These are phyloP conservation scores for Myripristis jacobus DNA, from an alignment of 2,797 vertebrate genomes.

Conservation along the genomic window DNA sequence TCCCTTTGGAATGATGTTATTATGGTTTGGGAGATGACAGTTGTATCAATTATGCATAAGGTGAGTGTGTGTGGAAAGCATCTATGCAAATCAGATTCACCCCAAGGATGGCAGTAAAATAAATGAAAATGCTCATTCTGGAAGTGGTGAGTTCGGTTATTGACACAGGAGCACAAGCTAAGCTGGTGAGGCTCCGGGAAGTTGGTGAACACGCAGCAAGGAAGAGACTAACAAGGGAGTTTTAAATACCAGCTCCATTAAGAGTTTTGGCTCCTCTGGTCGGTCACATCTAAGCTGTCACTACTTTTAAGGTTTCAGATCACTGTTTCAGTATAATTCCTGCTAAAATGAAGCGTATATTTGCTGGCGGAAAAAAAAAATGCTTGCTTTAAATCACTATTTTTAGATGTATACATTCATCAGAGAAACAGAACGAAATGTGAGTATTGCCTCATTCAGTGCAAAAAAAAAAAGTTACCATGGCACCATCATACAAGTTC, in stretches of 20 bases:
- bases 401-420: no score
- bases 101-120: conserved; percentile 54
- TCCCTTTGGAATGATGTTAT: conserved; percentile 75
- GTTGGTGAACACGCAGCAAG: conserved; percentile 7
- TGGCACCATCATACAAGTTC: conserved; percentile 20
- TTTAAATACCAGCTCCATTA: no score
- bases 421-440: no score
- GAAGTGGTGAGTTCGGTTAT: conserved; percentile 48
- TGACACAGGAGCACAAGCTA: neutral
- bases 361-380: no score
- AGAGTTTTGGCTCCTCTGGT: neutral
- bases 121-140: conserved; percentile 67
- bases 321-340: no score
- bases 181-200: neutral
- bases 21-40: conserved; percentile 76
- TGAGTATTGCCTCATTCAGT: no score
- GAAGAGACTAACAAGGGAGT: conserved; percentile 5
- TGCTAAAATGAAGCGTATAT: no score
- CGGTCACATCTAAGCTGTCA: neutral
- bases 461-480: conserved; percentile 19
- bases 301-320: neutral
- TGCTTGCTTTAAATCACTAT: no score
- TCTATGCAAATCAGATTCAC: conserved; percentile 73
- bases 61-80: conserved; percentile 63
- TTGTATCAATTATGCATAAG: conserved; percentile 79